Base-by-base conservation (phyloP, 2,113 vertebrate species). In the Sporophila hypoxantha region DNA sequence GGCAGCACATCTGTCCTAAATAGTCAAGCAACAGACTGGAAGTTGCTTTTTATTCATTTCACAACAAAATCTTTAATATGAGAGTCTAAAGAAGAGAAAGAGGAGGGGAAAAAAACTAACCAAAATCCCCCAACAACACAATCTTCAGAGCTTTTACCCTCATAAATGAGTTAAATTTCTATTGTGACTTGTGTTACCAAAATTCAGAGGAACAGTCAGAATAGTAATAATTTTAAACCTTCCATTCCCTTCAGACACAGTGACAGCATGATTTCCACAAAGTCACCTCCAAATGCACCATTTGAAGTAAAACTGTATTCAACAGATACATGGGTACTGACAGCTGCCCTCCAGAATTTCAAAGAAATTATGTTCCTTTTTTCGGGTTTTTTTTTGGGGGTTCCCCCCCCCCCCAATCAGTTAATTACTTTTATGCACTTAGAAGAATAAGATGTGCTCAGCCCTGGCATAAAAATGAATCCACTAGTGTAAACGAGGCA, bases 41-140 rank as follows among this genome's bases (percentile, higher is more conserved):
- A 79, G 52, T 76, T 93, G 23, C 32, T 93, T 90, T 85, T 87
- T 76, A 57, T 81, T 67, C 52, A 36, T 89, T 91, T 89, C 32
- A 44, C 57, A 89, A 67, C 29, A 88, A 71, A 85, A 66, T 6
- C 3, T 87, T 88, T 67, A 89, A 83, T 69, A 65, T 71, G 30
- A 44, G 19, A 74, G 17, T 76, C 26, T 69, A n/a, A 74, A 30
- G 30, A 59, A 27, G 27, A 57, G 39, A 53, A 34, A 36, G 16
- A 65, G 8, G 16, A 56, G 8, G 8, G 8, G 17, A 14, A 23
- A 36, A 47, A 34, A 47, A 1, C 3, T 25, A 32, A 4, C 2
- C 25, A 50, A 19, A 68, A 30, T 2, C 32, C 16, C 8, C 7
- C 19, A 66, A 46, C 29, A 78, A 53, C 2, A 0, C 23, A 47